Base-by-base conservation (phyloP, 1,140 invertebrate genomes). In the Drosophila virilis region DNA sequence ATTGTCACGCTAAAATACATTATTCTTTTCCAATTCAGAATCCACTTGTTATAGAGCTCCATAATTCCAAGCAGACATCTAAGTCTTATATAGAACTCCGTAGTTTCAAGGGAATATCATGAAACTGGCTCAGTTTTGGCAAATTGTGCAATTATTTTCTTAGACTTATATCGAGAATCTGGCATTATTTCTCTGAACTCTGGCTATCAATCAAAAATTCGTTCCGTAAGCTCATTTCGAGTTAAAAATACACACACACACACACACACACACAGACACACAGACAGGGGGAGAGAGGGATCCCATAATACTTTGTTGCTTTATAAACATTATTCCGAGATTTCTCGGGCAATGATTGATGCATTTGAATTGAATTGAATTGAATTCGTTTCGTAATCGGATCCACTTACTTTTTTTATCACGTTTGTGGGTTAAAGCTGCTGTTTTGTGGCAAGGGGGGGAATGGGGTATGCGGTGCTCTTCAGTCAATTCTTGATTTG, bases 341-440 rank as follows among this genome's bases (percentile, higher is more conserved):
- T 76, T 64, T 48, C 59, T 51, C 58, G 61, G 40, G 28, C 57
- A 67, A 80, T 86, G 84, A 83, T 86, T 88, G 76, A 86, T 86
- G 79, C 57, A 62, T 32, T 61, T 32, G 12, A 51, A 51, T 71
- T 8, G 17, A 59, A 60, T 46, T 59, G 6, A 64, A 62, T 70
- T 48, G 59, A 73, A 67, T 82, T 68, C 22, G 22, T 22, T 59
- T 46, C 35, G 45, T 65, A 74, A 77, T 66, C 73, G 73, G 54
- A 74, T 80, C 22, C 78, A 84, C 81, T 84, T 85, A 84, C 81
- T 81, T 84, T 80, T 80, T 51, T n/a, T 60, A 84, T 85, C 81
- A 74, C 81, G 66, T 54, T 76, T 79, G 13, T 42, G 22, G 50
- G 38, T 69, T 84, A 77, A 80, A 84, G 81, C 74, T 80, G 80